A percentile compares a stretch with the other conserved stretches of the same genome.
Evolutionary conservation across 2,113 vertebrate species (phyloP).

Genomic region (Pipa parva): DNA sequence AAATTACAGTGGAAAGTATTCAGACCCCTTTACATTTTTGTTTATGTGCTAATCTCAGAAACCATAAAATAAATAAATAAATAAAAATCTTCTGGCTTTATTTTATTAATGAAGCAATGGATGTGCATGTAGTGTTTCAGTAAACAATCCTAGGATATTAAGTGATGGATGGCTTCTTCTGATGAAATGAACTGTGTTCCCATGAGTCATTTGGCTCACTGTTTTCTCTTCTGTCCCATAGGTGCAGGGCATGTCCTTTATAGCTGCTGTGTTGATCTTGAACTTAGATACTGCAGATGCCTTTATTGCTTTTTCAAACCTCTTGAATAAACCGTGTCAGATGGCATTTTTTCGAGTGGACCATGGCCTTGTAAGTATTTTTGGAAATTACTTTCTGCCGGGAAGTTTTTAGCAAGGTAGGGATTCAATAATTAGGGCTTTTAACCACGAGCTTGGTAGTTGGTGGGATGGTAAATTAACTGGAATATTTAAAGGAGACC

Average conservation of each 20-base stretch:
- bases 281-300: conserved; percentile 92
- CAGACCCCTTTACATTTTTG: no score
- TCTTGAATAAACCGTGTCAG: conserved; percentile 95
- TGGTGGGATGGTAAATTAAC: no score
- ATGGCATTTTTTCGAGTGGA: conserved; percentile 97
- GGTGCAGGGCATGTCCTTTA: conserved; percentile 98
- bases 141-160: neutral
- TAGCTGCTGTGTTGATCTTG: conserved; percentile 88
- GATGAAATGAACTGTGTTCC: neutral
- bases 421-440: no score
- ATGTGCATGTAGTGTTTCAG: neutral
- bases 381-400: no score
- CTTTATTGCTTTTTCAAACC: conserved; percentile 94
- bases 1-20: no score
- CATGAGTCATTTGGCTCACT: conserved; percentile 7
- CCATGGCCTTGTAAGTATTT: conserved; percentile 89
- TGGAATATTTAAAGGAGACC: no score
- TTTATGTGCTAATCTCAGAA: no score
- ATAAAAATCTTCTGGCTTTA: no score
- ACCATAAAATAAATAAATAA: no score
- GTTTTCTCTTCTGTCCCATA: conserved; percentile 48
- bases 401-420: no score
- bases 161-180: neutral
- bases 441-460: no score
- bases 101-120: no score